Conservation (phyloP, 2,888 invertebrate species). For the Cheilosia impressa region DNA sequence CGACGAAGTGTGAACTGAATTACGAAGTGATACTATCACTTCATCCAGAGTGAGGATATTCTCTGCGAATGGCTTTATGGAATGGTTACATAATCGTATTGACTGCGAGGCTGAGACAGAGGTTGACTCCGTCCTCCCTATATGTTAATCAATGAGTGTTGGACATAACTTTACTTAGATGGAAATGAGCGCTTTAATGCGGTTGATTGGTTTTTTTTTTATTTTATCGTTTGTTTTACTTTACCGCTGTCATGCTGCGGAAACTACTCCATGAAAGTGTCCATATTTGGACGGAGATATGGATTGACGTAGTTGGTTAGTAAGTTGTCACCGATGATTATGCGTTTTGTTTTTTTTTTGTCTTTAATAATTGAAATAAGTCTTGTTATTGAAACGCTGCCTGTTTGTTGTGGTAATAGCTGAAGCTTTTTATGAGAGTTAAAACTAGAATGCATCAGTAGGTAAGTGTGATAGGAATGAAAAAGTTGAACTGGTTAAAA, state of each 20-base stretch:
- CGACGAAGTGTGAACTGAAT: slow-evolving; percentile 74
- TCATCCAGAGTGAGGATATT: slow-evolving; percentile 44
- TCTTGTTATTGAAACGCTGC: slow-evolving; percentile 26
- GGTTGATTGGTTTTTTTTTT: slow-evolving; percentile 37
- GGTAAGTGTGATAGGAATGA: no score
- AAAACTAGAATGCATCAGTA: no score
- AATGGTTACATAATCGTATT: slow-evolving; percentile 48
- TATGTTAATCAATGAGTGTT: slow-evolving; percentile 74
- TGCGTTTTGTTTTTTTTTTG: background rate
- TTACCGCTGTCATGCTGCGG: background rate
- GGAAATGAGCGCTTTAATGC: slow-evolving; percentile 69
- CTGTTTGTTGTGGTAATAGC: background rate
- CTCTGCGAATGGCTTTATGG: slow-evolving; percentile 36
- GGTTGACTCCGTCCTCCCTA: slow-evolving; percentile 38
- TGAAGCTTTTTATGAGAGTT: background rate
- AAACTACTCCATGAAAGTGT: slow-evolving; percentile 46
- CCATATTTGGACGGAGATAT: slow-evolving; percentile 56
- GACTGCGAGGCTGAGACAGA: slow-evolving; percentile 9
- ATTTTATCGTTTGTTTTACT: slow-evolving; percentile 18
- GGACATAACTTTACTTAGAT: slow-evolving; percentile 68
- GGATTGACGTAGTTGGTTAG: slow-evolving; percentile 59
- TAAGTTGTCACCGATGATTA: slow-evolving; percentile 62
- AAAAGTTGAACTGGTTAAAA: no score
- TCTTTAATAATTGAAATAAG: background rate
- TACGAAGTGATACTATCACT: slow-evolving; percentile 71